Percentiles rank a stretch among this genome's conserved stretches.
Evolutionary conservation across 1,140 invertebrate genomes (phyloP).

Genomic region (Calosoma granatense): DNA sequence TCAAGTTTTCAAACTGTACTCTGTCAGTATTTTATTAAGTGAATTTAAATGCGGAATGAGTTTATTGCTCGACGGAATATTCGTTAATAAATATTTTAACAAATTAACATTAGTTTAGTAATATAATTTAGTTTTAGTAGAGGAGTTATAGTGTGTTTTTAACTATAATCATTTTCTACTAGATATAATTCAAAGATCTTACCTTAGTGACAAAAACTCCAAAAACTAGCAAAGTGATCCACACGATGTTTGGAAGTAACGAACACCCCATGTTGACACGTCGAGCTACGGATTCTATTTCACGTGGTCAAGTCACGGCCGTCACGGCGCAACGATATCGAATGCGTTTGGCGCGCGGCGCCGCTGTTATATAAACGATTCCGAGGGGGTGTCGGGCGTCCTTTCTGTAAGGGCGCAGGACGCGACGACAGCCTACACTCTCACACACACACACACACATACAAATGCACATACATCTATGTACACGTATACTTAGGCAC

Average conservation of each 20-base stretch:
- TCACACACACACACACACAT: background rate
- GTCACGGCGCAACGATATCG: background rate
- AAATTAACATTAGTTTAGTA: no score
- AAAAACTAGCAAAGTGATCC: constrained; percentile 24
- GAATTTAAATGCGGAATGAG: no score
- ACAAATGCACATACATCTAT: no score
- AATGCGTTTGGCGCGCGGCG: background rate
- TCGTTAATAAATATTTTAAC: no score
- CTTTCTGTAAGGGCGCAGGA: background rate
- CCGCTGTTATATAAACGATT: background rate
- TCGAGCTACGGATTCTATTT: background rate
- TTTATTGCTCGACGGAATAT: no score
- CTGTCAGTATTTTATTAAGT: no score
- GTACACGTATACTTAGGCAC: no score
- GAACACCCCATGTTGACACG: constrained; percentile 14
- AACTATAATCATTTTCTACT: no score
- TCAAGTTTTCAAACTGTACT: no score
- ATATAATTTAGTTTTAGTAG: no score
- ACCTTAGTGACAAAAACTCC: constrained; percentile 24
- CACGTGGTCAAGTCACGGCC: background rate
- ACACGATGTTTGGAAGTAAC: constrained; percentile 18
- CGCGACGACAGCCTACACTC: background rate
- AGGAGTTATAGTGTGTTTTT: no score
- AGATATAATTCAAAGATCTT: no score
- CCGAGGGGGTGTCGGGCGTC: background rate